These are phyloP conservation scores for Gymnogyps californianus DNA, from an alignment of 2,113 vertebrate species.

Conservation along the genomic window DNA sequence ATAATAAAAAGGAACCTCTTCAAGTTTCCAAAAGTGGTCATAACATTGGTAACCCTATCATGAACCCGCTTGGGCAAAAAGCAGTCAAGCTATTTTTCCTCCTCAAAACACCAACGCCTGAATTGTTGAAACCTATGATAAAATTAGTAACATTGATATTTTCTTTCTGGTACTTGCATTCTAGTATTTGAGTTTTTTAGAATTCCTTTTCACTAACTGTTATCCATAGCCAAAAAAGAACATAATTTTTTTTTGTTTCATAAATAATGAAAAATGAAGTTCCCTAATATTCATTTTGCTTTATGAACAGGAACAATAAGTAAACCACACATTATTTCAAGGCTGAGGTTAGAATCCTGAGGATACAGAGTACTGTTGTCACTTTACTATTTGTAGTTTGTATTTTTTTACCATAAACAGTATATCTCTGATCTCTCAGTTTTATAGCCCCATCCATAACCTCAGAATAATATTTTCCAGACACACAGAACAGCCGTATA, in stretches of 20 bases:
- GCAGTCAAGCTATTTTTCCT: not conserved
- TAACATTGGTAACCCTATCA: not conserved
- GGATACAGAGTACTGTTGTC: not conserved
- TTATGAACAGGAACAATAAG: not conserved
- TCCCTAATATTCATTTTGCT: not conserved
- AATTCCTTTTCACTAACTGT: not conserved
- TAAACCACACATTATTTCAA: not conserved
- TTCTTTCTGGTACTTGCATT: not conserved
- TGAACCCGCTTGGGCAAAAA: not conserved
- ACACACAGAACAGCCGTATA: not conserved
- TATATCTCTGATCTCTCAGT: conserved; percentile 7
- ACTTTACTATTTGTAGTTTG: conserved; percentile 11
- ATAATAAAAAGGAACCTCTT: not conserved
- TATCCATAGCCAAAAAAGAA: not conserved
- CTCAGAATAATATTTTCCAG: conserved; percentile 46
- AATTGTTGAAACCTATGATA: not conserved
- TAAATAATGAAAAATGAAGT: not conserved
- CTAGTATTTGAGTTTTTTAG: not conserved
- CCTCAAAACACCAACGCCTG: not conserved
- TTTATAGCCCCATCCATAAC: conserved; percentile 11
- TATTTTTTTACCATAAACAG: conserved; percentile 39
- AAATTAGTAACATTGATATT: not conserved
- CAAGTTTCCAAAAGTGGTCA: not conserved
- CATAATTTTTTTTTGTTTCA: not conserved
- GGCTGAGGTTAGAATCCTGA: not conserved